phyloP scores from a whole-genome alignment of 2,888 invertebrate genomes.

The Spilosoma lubricipeda region DNA sequence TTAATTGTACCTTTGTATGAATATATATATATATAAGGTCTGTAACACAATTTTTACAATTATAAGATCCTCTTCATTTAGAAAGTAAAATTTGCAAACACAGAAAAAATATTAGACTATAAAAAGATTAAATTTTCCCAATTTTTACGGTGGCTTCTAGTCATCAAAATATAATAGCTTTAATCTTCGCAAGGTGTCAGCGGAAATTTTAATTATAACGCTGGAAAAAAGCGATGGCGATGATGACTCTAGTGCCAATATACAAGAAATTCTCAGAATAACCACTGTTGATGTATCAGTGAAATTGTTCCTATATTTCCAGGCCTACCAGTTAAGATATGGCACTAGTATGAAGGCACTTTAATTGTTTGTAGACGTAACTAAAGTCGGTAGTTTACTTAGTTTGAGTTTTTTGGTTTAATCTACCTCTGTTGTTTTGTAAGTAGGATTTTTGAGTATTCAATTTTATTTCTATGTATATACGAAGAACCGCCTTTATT shows the following conservation, averaged over 20 bases:
- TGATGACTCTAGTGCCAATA: constrained; percentile 54
- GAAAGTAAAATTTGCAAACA: constrained; percentile 18
- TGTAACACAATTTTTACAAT: too few relatives aligned
- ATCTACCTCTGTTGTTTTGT: too few relatives aligned
- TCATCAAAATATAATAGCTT: constrained; percentile 69
- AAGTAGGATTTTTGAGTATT: too few relatives aligned
- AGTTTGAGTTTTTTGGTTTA: too few relatives aligned
- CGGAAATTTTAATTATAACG: constrained; percentile 76
- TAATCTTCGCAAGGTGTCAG: constrained; percentile 67
- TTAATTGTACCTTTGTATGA: too few relatives aligned
- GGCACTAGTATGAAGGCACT: too few relatives aligned
- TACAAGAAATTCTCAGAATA: constrained; percentile 22
- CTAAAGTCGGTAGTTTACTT: too few relatives aligned
- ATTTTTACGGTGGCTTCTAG: constrained; percentile 52
- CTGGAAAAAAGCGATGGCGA: constrained; percentile 58
- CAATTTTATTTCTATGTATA: too few relatives aligned
- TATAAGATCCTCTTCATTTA: background rate
- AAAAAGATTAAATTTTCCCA: constrained; percentile 38
- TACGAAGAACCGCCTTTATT: too few relatives aligned
- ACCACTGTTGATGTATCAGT: background rate
- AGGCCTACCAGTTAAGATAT: background rate
- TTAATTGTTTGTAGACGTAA: too few relatives aligned
- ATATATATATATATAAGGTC: too few relatives aligned
- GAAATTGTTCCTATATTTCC: background rate
- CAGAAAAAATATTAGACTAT: constrained; percentile 18